Evolutionary conservation across 92 coral and sea anemone species (phyloP).

Genomic region (Montipora capitata): DNA sequence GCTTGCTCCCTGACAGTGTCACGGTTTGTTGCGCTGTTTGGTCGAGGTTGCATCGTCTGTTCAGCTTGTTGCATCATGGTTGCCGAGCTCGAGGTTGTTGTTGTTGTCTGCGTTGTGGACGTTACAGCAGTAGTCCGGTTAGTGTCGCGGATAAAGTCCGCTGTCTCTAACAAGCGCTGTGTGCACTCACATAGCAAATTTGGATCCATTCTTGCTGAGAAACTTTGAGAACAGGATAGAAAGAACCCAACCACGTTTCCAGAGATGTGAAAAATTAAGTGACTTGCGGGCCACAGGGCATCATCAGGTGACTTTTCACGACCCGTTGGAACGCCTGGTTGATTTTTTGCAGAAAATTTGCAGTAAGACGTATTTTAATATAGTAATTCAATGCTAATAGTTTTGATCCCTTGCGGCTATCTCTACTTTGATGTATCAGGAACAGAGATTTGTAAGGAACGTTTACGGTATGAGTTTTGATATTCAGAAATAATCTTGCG

Average conservation of each 20-base stretch:
- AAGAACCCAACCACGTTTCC: no score
- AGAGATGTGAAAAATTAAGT: no score
- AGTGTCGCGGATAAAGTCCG: not conserved
- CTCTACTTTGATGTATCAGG: not conserved
- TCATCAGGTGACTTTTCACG: no score
- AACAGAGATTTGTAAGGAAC: not conserved
- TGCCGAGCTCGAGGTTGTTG: not conserved
- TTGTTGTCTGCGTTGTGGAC: not conserved
- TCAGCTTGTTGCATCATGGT: not conserved
- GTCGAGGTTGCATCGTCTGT: not conserved
- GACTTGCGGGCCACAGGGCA: not conserved
- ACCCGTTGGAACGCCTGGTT: not conserved
- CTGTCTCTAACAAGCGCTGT: not conserved
- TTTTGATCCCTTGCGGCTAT: no score
- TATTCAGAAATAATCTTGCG: not conserved
- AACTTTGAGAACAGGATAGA: no score
- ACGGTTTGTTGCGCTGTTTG: slow-evolving; percentile 3
- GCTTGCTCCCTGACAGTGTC: slow-evolving; percentile 25
- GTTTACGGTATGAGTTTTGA: not conserved
- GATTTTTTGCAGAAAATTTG: no score
- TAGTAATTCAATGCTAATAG: no score
- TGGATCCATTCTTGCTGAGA: not conserved
- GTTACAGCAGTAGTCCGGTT: not conserved
- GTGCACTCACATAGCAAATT: not conserved
- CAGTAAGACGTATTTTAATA: not conserved